A percentile compares a stretch with the other conserved stretches of the same genome.
phyloP scores from a whole-genome alignment of 2,797 vertebrate genomes.

The Tragopan temminckii region DNA sequence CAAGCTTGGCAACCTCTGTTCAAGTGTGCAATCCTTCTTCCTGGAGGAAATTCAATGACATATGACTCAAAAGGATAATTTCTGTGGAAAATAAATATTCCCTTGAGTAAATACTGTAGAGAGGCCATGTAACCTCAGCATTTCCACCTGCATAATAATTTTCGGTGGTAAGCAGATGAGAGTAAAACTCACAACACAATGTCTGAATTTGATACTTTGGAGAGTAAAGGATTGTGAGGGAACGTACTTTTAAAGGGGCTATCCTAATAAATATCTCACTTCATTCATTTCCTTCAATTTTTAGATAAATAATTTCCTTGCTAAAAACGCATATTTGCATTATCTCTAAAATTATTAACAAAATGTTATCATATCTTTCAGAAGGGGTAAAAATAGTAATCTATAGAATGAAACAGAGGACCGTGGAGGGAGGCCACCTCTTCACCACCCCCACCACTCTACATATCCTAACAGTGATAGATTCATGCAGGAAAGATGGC shows the following conservation, averaged over 20 bases:
- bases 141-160: neutral
- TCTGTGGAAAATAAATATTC: slow-evolving; percentile 25
- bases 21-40: slow-evolving; percentile 31
- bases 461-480: neutral
- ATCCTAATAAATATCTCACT: neutral
- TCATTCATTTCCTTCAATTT: neutral
- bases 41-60: slow-evolving; percentile 31
- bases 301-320: neutral
- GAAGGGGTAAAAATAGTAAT: neutral
- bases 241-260: neutral
- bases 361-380: neutral
- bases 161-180: neutral
- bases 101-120: neutral
- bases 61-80: neutral
- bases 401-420: neutral
- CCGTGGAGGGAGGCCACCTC: neutral
- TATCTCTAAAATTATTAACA: neutral
- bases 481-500: neutral
- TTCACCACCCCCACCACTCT: neutral
- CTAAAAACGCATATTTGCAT: neutral
- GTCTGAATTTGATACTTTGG: neutral
- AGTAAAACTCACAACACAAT: neutral
- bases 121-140: neutral
- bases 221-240: neutral
- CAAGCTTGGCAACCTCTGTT: slow-evolving; percentile 36